Evolutionary conservation across 2,797 vertebrate genomes (phyloP).

Genomic region (Hypotaenidia okinawae): DNA sequence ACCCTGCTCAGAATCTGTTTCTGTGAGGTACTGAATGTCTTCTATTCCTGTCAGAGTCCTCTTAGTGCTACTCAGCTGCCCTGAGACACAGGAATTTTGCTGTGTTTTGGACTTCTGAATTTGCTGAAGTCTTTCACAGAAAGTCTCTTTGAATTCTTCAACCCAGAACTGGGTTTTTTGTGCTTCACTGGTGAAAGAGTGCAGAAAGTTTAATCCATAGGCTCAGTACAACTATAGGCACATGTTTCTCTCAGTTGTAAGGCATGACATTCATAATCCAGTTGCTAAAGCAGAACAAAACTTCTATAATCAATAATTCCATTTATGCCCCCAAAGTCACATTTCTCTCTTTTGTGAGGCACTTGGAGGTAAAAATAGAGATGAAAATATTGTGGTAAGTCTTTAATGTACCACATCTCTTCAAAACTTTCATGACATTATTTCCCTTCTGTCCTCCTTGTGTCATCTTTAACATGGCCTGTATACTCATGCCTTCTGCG

Average conservation of each 20-base stretch:
- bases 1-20: background rate
- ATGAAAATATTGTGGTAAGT: background rate
- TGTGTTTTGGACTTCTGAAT: background rate
- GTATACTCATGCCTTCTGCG: background rate
- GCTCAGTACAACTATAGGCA: background rate
- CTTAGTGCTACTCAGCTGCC: background rate
- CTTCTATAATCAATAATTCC: background rate
- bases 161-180: background rate
- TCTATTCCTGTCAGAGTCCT: background rate
- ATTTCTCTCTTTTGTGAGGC: background rate
- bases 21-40: background rate
- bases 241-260: background rate
- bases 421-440: background rate
- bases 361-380: background rate
- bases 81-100: background rate
- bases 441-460: conserved; percentile 21
- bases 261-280: background rate
- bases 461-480: background rate
- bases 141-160: background rate
- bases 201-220: background rate
- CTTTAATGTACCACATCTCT: background rate
- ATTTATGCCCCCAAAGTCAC: background rate
- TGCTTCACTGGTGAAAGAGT: background rate
- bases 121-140: background rate
- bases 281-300: background rate